Evolutionary conservation across 1,140 invertebrate genomes (phyloP).

Genomic region (Laupala kohalensis): DNA sequence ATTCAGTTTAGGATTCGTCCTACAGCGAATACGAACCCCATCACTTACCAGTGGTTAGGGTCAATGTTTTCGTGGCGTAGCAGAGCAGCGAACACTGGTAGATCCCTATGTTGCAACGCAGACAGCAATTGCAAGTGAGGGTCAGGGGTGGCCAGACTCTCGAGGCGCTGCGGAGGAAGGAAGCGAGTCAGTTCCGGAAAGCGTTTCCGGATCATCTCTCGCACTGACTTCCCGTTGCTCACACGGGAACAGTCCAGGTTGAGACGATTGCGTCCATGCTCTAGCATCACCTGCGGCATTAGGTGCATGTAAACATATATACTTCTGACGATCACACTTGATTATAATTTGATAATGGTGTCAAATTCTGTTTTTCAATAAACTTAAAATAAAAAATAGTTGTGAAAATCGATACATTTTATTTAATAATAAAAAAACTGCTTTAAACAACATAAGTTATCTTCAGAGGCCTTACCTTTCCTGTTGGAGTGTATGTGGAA

Average conservation of each 20-base stretch:
- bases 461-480: too few species aligned
- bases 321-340: too few species aligned
- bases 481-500: too few species aligned
- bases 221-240: not conserved
- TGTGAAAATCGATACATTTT: too few species aligned
- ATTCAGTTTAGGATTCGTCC: too few species aligned
- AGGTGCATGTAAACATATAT: too few species aligned
- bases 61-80: constrained; percentile 26
- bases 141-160: constrained; percentile 19
- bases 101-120: constrained; percentile 30
- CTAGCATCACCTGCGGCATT: not conserved
- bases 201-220: not conserved
- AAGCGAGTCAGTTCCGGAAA: not conserved
- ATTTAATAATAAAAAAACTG: too few species aligned
- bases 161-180: not conserved
- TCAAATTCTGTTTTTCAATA: too few species aligned
- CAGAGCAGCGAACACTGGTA: constrained; percentile 32
- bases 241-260: not conserved
- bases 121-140: constrained; percentile 32
- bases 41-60: constrained; percentile 26
- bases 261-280: not conserved
- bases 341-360: too few species aligned
- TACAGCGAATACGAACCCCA: too few species aligned
- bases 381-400: too few species aligned
- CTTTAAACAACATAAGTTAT: too few species aligned